A percentile compares a stretch with the other conserved stretches of the same genome.
These are phyloP conservation scores for Porites evermanni DNA, from an alignment of 92 coral and sea anemone species.

Conservation along the genomic window DNA sequence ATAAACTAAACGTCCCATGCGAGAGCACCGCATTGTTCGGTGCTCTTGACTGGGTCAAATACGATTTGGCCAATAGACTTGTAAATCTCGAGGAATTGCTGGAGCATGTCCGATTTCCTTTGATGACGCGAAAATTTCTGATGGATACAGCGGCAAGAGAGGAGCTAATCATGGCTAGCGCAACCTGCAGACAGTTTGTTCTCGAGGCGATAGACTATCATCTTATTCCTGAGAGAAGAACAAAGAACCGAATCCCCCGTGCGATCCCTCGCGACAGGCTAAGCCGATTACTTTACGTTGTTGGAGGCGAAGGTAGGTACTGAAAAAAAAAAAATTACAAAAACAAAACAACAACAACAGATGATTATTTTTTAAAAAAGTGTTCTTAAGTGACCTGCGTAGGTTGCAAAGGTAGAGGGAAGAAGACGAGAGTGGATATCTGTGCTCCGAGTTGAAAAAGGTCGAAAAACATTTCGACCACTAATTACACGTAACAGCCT, in stretches of 20 bases:
- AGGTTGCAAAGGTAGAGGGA: too few species aligned
- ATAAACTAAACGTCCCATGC: slow-evolving; percentile 88
- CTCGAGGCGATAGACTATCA: slow-evolving; percentile 94
- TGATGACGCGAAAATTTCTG: slow-evolving; percentile 89
- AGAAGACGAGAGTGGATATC: too few species aligned
- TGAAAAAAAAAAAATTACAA: background rate
- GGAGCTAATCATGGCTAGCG: slow-evolving; percentile 82
- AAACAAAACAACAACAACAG: background rate
- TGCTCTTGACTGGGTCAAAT: slow-evolving; percentile 82
- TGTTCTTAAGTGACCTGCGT: too few species aligned
- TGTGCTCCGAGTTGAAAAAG: too few species aligned
- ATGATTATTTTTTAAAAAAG: background rate
- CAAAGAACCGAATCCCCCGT: slow-evolving; percentile 65
- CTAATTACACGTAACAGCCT: too few species aligned
- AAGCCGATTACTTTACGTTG: slow-evolving; percentile 84
- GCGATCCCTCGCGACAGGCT: slow-evolving; percentile 88
- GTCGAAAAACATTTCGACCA: too few species aligned
- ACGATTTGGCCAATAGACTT: slow-evolving; percentile 74
- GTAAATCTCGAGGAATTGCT: slow-evolving; percentile 69
- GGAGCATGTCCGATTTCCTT: slow-evolving; percentile 91
- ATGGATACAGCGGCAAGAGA: slow-evolving; percentile 93
- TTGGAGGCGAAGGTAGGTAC: slow-evolving; percentile 95
- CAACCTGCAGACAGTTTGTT: slow-evolving; percentile 81
- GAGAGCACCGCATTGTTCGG: slow-evolving; percentile 91
- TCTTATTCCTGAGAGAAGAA: slow-evolving; percentile 91